Evolutionary conservation across 2,797 vertebrate species (phyloP).

Genomic region (Choloepus didactylus): DNA sequence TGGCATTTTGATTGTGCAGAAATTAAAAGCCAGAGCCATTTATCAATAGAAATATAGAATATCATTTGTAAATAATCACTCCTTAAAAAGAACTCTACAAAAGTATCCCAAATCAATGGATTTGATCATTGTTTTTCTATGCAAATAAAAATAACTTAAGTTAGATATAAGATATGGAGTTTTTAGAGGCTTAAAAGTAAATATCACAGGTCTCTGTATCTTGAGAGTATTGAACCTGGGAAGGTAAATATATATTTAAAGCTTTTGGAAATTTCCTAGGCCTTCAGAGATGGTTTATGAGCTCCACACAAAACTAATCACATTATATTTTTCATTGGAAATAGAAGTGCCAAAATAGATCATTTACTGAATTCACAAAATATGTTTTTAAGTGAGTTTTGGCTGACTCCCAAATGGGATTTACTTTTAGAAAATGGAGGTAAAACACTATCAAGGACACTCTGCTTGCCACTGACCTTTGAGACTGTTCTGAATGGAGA

Average conservation of each 20-base stretch:
- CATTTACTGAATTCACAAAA: not conserved
- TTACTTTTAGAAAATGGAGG: not conserved
- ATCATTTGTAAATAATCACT: not conserved
- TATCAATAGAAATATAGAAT: not conserved
- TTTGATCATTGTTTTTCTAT: slow-evolving; percentile 18
- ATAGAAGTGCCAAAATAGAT: not conserved
- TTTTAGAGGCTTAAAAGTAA: not conserved
- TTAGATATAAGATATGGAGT: not conserved
- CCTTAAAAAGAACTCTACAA: not conserved
- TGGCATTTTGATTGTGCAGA: not conserved
- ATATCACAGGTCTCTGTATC: not conserved
- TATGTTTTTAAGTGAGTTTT: slow-evolving; percentile 33
- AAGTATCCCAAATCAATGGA: not conserved
- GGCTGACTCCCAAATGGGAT: not conserved
- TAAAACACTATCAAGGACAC: not conserved
- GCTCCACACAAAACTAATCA: not conserved
- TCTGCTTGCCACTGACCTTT: not conserved
- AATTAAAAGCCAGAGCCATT: slow-evolving; percentile 14
- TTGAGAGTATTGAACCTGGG: not conserved
- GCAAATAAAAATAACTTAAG: not conserved
- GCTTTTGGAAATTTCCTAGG: not conserved
- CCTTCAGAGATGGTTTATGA: not conserved
- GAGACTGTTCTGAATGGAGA: not conserved
- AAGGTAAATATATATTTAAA: not conserved
- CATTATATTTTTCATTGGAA: not conserved